Evolutionary conservation across 2,888 invertebrate genomes (phyloP).

Genomic region (Clitarchus hookeri): DNA sequence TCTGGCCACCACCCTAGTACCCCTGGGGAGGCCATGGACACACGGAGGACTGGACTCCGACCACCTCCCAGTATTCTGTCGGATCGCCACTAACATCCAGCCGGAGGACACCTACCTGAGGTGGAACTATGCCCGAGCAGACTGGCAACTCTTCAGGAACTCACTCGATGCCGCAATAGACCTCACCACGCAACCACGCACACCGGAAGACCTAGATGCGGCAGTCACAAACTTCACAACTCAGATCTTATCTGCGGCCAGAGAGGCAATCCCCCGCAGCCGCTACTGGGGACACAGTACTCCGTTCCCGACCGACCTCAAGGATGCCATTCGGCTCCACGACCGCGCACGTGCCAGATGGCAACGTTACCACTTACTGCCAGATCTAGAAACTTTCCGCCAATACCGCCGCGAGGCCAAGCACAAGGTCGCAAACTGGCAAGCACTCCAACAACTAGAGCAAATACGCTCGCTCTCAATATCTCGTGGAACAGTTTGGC

Average conservation of each 20-base stretch:
- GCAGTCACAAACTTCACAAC: neutral
- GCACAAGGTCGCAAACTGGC: too few species aligned
- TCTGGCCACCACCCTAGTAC: neutral
- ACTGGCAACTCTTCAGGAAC: neutral
- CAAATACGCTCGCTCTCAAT: too few species aligned
- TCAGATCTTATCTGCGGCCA: neutral
- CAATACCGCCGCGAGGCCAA: too few species aligned
- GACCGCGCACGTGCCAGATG: neutral
- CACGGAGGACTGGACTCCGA: neutral
- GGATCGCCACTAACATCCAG: neutral
- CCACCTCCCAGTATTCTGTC: neutral
- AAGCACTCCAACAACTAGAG: too few species aligned
- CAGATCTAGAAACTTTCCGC: neutral
- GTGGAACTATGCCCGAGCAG: neutral
- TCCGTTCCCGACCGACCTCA: neutral
- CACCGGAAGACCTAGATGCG: neutral
- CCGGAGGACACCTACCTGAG: neutral
- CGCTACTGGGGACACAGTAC: neutral
- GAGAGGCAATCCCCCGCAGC: neutral
- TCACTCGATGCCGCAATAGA: neutral
- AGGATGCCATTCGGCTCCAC: neutral
- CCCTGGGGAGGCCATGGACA: neutral
- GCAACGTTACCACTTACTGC: neutral
- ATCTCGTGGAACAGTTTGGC: too few species aligned
- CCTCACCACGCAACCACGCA: neutral